Base-by-base conservation (phyloP, 2,797 vertebrate species). In the Aldrovandia affinis region DNA sequence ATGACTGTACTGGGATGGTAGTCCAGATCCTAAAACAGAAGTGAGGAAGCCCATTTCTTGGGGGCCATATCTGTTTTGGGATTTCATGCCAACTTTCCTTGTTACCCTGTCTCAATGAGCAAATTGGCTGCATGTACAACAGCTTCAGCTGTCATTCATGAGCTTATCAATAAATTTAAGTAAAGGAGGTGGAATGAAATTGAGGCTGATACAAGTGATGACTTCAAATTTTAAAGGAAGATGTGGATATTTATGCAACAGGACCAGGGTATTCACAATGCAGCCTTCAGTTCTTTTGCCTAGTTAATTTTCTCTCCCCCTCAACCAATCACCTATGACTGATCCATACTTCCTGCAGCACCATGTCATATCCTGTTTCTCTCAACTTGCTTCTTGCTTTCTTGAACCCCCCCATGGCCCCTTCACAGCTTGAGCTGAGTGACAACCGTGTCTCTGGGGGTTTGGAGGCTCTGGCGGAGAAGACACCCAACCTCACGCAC, bases 401-500 rank as follows among this genome's bases (percentile, higher is more conserved):
- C 3, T 15, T 36, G 15, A 70, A 33, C 2, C 36, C 33, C 36
- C 65, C 33, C 61, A 36, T 4, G 4, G 12, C 4, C 12, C 50
- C 12, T 12, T 12, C 36, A n/a, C 85, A 93, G 92, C 88, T 92
- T 90, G 91, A 94, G 80, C 89, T 94, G 85, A 93, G 92, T 50
- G 90, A 93, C 88, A 94, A 91, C 86, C 86, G 88, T 25, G 89
- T 94, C 84, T 91, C 91, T 12, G 89, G 91, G 42, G 93, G 91
- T 70, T 87, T 93, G 84, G 92, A 93, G 85, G 90, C 93, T 85
- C 89, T 93, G 87, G 94, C 89, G 9, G 92, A 90, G 85, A 89
- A 86, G 87, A 93, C 92, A 25, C 90, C 93, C 36, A 93, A 91
- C 83, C 86, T 92, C 86, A 91, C 90, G 78, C 92, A 94, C 83